Evolutionary conservation across 2,113 vertebrate genomes (phyloP).

Genomic region (Clupea harengus): DNA sequence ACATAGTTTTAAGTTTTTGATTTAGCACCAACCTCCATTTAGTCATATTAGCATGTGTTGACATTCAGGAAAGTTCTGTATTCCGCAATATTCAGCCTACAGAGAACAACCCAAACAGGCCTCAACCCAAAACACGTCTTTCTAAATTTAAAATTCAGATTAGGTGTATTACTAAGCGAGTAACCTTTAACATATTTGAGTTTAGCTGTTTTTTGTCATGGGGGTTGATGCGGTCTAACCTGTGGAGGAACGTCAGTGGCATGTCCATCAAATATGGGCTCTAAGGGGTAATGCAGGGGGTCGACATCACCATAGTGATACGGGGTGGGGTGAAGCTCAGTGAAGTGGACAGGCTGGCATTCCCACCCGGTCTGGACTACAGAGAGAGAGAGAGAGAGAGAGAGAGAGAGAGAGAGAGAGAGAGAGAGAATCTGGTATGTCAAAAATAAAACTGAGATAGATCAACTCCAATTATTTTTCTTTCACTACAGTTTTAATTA

Average conservation of each 20-base stretch:
- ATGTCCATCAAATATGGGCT: constrained; percentile 67
- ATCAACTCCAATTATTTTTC: too few species aligned
- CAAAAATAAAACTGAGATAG: too few species aligned
- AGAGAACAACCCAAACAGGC: not conserved
- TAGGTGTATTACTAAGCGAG: not conserved
- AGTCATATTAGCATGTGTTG: not conserved
- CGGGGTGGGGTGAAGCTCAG: constrained; percentile 81
- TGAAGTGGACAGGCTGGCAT: constrained; percentile 76
- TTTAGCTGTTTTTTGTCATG: too few species aligned
- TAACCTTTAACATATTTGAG: too few species aligned
- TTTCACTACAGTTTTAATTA: too few species aligned
- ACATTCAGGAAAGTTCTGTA: not conserved
- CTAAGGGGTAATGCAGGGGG: constrained; percentile 75
- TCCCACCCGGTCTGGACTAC: constrained; percentile 80
- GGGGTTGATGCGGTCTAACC: constrained; percentile 26
- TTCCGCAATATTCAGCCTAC: not conserved
- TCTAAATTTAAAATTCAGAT: not conserved
- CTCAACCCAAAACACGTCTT: not conserved
- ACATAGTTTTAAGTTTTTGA: not conserved
- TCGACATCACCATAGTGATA: constrained; percentile 81
- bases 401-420: too few species aligned
- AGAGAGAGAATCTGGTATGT: too few species aligned
- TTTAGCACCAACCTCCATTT: not conserved
- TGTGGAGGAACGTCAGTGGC: constrained; percentile 47
- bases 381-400: not conserved